A percentile compares a stretch with the other conserved stretches of the same genome.
Conservation (phyloP, 2,888 invertebrate species). For the Lepeophtheirus nordmannii region DNA sequence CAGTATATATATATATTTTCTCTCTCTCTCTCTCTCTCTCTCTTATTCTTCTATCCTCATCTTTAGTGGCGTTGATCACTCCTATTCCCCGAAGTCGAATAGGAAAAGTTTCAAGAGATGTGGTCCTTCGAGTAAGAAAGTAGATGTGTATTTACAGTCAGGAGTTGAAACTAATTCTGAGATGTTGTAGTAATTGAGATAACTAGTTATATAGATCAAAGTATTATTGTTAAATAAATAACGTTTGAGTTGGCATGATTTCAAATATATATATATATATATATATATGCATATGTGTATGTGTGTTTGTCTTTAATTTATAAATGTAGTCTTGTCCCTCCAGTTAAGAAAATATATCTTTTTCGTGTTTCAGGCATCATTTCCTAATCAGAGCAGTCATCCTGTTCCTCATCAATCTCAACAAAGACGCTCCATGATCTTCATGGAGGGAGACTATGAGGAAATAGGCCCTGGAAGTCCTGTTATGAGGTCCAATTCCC, state of each 20-base stretch:
- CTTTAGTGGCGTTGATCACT: not conserved
- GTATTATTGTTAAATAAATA: too few species aligned
- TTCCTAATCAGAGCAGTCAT: not conserved
- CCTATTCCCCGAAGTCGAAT: not conserved
- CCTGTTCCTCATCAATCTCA: not conserved
- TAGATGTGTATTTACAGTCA: too few species aligned
- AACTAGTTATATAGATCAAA: too few species aligned
- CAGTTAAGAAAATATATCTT: too few species aligned
- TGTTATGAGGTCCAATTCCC: not conserved
- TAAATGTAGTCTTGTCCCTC: too few species aligned
- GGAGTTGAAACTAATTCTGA: too few species aligned
- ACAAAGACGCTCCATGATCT: not conserved
- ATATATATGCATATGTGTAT: not conserved
- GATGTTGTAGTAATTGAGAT: too few species aligned
- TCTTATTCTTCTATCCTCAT: not conserved
- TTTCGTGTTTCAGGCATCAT: not conserved
- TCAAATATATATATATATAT: not conserved
- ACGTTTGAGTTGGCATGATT: not conserved
- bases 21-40: too few species aligned
- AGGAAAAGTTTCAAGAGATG: not conserved
- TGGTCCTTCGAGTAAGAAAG: not conserved
- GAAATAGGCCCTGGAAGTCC: slow-evolving; percentile 21
- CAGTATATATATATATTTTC: too few species aligned
- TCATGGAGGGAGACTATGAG: slow-evolving; percentile 20
- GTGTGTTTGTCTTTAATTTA: too few species aligned